These are phyloP conservation scores for Drosophila percnosoma DNA, from an alignment of 2,888 invertebrate species.

Conservation along the genomic window DNA sequence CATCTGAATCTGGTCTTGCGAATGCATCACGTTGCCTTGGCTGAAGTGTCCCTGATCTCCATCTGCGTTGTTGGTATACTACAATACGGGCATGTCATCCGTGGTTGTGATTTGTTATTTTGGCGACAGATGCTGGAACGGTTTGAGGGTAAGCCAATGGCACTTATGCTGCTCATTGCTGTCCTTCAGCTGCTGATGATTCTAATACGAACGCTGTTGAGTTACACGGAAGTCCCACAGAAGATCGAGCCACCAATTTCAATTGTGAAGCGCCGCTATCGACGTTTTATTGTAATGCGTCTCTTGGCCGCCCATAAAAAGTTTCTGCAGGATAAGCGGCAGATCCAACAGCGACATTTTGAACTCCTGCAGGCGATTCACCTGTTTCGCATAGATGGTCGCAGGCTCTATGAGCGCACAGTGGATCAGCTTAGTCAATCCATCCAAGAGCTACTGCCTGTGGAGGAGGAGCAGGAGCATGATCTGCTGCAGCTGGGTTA, in stretches of 20 bases:
- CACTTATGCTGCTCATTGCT: conserved; percentile 35
- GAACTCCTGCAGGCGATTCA: conserved; percentile 70
- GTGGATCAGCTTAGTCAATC: conserved; percentile 68
- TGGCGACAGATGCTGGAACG: conserved; percentile 39
- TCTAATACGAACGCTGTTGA: conserved; percentile 34
- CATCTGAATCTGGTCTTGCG: conserved; percentile 13
- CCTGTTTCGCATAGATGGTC: conserved; percentile 80
- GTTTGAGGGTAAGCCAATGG: conserved; percentile 41
- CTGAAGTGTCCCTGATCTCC: conserved; percentile 2
- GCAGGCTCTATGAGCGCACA: conserved; percentile 72
- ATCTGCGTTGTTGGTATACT: conserved; percentile 33
- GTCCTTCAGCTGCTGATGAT: conserved; percentile 44
- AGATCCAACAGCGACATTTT: conserved; percentile 26
- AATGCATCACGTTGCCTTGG: conserved; percentile 15
- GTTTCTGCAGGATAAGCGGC: conserved; percentile 8
- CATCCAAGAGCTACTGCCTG: conserved; percentile 68
- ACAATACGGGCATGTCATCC: conserved; percentile 32
- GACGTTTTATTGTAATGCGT: conserved; percentile 80
- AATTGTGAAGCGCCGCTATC: conserved; percentile 78
- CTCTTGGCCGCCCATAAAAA: conserved; percentile 76
- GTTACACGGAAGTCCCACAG: conserved; percentile 9
- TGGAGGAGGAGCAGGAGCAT: conserved; percentile 61
- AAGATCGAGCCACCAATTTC: conserved; percentile 25
- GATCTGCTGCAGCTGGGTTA: conserved; percentile 53
- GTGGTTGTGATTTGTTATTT: conserved; percentile 51